phyloP scores from a whole-genome alignment of 2,888 invertebrate genomes.

The Aquatica leii region DNA sequence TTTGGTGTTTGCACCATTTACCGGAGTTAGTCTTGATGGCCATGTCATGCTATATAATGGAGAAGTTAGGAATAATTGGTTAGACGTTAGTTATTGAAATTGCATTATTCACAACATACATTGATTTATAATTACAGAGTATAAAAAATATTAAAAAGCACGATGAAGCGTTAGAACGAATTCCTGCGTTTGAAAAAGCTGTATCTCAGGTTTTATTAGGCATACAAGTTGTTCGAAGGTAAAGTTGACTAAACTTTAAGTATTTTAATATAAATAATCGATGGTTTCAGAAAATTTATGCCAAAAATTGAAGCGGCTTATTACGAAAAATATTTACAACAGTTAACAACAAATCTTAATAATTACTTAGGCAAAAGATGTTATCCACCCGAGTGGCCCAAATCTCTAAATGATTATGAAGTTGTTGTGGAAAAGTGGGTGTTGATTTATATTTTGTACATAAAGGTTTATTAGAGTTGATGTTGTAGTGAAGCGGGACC shows the following conservation, averaged over 20 bases:
- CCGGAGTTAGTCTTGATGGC: conserved; percentile 91
- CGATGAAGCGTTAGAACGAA: conserved; percentile 74
- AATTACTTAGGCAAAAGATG: conserved; percentile 74
- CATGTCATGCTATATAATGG: conserved; percentile 90
- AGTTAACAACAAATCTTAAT: conserved; percentile 84
- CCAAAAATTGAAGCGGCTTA: conserved; percentile 87
- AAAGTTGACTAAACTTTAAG: no score
- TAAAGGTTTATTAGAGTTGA: not conserved
- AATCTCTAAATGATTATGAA: conserved; percentile 76
- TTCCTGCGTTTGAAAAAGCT: conserved; percentile 85
- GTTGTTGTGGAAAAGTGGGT: conserved; percentile 90
- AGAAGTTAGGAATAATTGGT: conserved; percentile 93
- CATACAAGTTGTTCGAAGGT: conserved; percentile 85
- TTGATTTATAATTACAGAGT: conserved; percentile 64
- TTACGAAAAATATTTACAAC: conserved; percentile 84
- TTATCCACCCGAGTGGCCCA: conserved; percentile 78
- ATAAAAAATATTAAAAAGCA: conserved; percentile 82
- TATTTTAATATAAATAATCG: no score
- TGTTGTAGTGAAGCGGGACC: conserved; percentile 87
- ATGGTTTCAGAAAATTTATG: conserved; percentile 82
- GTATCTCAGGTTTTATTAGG: conserved; percentile 84
- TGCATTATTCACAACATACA: not conserved
- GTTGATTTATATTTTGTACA: conserved; percentile 10
- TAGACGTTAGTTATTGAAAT: conserved; percentile 73
- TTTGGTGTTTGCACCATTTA: conserved; percentile 87